These are phyloP conservation scores for Enteromius treurensis DNA, from an alignment of 2,797 vertebrate genomes.

Conservation along the genomic window DNA sequence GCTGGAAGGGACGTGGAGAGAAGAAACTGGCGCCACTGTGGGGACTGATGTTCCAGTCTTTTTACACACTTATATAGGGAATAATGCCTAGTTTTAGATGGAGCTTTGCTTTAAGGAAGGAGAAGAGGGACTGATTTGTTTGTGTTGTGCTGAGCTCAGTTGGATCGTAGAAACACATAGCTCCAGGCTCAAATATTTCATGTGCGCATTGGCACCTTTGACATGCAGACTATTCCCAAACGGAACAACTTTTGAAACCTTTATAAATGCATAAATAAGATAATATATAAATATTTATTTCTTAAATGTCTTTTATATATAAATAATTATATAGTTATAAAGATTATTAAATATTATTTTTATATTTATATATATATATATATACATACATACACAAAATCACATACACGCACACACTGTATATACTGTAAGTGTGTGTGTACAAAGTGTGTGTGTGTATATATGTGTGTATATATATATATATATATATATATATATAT, in stretches of 20 bases:
- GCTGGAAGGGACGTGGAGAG: conserved; percentile 28
- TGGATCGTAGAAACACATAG: conserved; percentile 28
- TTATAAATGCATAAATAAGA: background rate
- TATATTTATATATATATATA: background rate
- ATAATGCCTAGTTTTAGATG: conserved; percentile 28
- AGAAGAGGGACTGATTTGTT: conserved; percentile 36
- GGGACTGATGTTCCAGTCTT: conserved; percentile 40
- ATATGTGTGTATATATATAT: too few species aligned
- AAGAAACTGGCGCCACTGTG: conserved; percentile 34
- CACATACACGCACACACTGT: too few species aligned
- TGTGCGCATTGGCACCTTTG: conserved; percentile 23
- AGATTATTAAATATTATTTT: background rate
- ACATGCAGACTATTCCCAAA: conserved; percentile 32
- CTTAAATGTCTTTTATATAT: background rate
- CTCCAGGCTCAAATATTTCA: conserved; percentile 31
- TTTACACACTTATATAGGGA: conserved; percentile 21
- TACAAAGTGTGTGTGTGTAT: too few species aligned
- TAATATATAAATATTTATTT: background rate
- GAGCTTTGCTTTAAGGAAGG: conserved; percentile 1
- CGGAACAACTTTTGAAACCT: background rate
- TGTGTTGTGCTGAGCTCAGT: conserved; percentile 27
- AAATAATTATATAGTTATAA: background rate
- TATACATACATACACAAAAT: background rate
- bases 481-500: too few species aligned
- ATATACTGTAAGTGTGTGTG: too few species aligned